Evolutionary conservation across 64 coral and sea anemone genomes (phyloP).

Genomic region (Acropora tenuis): DNA sequence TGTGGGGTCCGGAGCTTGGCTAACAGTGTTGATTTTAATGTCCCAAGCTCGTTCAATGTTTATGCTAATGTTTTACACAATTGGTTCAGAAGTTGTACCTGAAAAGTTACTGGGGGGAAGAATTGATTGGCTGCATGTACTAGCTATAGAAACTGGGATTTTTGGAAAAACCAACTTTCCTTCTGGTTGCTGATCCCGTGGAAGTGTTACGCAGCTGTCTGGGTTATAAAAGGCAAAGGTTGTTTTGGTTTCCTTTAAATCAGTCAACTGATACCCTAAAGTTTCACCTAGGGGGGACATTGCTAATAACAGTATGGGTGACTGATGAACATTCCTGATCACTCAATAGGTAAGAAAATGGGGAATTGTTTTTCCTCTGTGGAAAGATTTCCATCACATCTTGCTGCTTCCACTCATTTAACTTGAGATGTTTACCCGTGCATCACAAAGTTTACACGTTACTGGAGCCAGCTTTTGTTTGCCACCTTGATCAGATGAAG

Average conservation of each 20-base stretch:
- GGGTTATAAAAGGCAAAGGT: conserved; percentile 8
- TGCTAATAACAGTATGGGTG: conserved; percentile 1
- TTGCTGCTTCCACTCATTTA: conserved; percentile 34
- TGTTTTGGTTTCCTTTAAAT: conserved; percentile 22
- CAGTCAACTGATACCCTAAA: conserved; percentile 40
- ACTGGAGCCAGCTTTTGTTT: conserved; percentile 49
- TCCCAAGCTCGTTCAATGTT: background rate
- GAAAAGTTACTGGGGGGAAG: conserved; percentile 9
- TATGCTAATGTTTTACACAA: background rate
- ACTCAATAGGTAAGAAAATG: conserved; percentile 35
- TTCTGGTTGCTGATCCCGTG: background rate
- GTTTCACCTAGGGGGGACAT: conserved; percentile 16
- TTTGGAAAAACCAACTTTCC: background rate
- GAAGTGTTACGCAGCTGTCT: background rate
- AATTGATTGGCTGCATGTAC: background rate
- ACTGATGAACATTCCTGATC: conserved; percentile 33
- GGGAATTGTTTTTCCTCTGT: conserved; percentile 30
- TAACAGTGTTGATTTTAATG: conserved; percentile 31
- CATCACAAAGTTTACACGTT: conserved; percentile 46
- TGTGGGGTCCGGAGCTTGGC: conserved; percentile 22
- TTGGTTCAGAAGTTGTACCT: background rate
- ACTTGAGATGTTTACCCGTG: conserved; percentile 22
- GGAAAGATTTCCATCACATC: conserved; percentile 40
- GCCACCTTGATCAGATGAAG: conserved; percentile 18
- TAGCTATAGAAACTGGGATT: conserved; percentile 4